Conservation (phyloP, 2,888 invertebrate species). For the Nomada fucata region DNA sequence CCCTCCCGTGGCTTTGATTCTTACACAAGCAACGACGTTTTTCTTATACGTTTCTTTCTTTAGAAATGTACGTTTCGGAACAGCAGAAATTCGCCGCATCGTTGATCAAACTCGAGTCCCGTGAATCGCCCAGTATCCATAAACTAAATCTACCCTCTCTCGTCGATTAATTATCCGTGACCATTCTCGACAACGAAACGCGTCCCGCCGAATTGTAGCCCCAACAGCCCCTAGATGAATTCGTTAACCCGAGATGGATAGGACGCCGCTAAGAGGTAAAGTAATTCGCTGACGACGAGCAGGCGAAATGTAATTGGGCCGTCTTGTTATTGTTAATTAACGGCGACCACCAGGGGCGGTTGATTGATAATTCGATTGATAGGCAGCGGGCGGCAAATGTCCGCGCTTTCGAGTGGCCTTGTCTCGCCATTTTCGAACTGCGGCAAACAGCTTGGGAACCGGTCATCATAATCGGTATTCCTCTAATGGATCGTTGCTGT, state of each 20-base stretch:
- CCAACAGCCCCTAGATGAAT: slow-evolving; percentile 16
- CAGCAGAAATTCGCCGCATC: too few relatives aligned
- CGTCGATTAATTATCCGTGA: neutral
- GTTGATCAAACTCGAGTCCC: neutral
- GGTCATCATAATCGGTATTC: slow-evolving; percentile 45
- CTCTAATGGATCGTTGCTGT: slow-evolving; percentile 65
- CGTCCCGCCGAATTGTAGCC: neutral
- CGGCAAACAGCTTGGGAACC: slow-evolving; percentile 36
- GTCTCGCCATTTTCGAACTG: slow-evolving; percentile 47
- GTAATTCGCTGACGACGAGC: slow-evolving; percentile 24
- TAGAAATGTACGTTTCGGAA: too few relatives aligned
- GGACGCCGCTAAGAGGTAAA: slow-evolving; percentile 21
- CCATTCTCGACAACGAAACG: neutral
- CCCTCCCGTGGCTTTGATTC: too few relatives aligned
- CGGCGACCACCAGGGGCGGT: slow-evolving; percentile 36
- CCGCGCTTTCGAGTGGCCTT: slow-evolving; percentile 15
- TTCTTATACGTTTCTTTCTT: too few relatives aligned
- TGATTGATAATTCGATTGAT: slow-evolving; percentile 70
- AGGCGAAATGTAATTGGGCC: slow-evolving; percentile 41
- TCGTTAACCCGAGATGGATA: slow-evolving; percentile 15
- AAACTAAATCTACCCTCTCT: neutral
- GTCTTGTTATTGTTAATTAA: slow-evolving; percentile 69
- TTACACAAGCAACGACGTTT: too few relatives aligned
- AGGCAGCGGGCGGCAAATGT: slow-evolving; percentile 27
- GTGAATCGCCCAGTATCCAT: neutral